phyloP scores from a whole-genome alignment of 2,888 invertebrate genomes.

The Agrotis ipsilon region DNA sequence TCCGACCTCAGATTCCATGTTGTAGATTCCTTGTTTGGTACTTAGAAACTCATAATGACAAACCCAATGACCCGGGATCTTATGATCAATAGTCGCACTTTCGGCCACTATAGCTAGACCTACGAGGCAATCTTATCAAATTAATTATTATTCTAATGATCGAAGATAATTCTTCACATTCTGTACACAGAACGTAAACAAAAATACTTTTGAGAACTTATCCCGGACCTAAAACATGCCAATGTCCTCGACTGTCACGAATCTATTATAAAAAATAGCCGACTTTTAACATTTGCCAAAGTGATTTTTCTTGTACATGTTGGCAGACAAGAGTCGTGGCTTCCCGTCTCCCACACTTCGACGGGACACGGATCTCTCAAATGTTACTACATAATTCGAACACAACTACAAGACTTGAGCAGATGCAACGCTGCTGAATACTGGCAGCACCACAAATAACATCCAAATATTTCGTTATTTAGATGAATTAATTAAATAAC shows the following conservation, averaged over 20 bases:
- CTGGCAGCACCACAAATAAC: neutral
- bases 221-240: conserved; percentile 7
- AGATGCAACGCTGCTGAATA: neutral
- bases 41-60: too few species aligned
- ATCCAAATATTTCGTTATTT: neutral
- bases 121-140: too few species aligned
- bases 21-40: too few species aligned
- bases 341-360: conserved; percentile 8
- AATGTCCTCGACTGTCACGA: conserved; percentile 7
- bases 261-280: conserved; percentile 2
- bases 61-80: too few species aligned
- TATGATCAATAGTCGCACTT: too few species aligned
- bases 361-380: conserved; percentile 10
- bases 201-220: neutral
- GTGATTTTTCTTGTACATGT: conserved; percentile 9
- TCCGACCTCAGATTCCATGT: too few species aligned
- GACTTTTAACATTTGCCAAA: conserved; percentile 10
- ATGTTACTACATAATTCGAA: neutral
- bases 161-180: too few species aligned
- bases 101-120: too few species aligned
- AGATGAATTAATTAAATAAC: neutral
- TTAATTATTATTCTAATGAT: neutral
- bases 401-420: conserved; percentile 9
- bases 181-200: neutral
- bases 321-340: conserved; percentile 13